These are phyloP conservation scores for Leucoraja ocellata DNA, from an alignment of 2,797 vertebrate species.

Conservation along the genomic window DNA sequence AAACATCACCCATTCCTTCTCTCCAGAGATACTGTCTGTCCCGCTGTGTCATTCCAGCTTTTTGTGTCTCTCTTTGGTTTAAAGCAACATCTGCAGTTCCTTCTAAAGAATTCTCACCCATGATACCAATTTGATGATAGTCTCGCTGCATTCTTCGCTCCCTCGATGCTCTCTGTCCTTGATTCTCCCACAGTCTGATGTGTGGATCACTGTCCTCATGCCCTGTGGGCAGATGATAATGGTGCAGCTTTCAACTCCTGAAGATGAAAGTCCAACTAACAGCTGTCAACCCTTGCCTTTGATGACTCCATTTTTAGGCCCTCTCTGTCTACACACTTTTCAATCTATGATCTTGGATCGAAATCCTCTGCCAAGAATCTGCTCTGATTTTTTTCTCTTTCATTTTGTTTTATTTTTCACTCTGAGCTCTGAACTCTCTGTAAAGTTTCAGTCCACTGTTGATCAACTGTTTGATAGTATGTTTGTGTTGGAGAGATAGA, in stretches of 20 bases:
- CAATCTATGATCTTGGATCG: background rate
- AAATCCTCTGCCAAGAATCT: background rate
- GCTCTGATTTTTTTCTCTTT: background rate
- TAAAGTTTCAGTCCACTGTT: background rate
- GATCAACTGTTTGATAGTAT: background rate
- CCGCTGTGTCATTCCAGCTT: no score
- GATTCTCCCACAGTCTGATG: background rate
- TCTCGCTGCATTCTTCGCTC: background rate
- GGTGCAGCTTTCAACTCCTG: background rate
- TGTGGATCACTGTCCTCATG: background rate
- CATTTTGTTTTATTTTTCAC: background rate
- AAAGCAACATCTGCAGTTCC: no score
- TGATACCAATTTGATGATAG: background rate
- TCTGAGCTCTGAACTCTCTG: background rate
- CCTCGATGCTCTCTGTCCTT: background rate
- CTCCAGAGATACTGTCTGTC: no score
- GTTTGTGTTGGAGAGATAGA: background rate
- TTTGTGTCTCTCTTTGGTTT: no score
- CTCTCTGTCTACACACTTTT: background rate
- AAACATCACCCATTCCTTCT: no score
- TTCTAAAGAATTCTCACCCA: no score
- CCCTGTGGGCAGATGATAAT: background rate
- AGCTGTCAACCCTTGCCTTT: conserved; percentile 12
- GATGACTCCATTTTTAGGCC: conserved; percentile 1
- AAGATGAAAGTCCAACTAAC: background rate